Percentiles rank a stretch among this genome's conserved stretches.
Conservation (phyloP, 2,888 invertebrate species). For the Cheilosia pagana region DNA sequence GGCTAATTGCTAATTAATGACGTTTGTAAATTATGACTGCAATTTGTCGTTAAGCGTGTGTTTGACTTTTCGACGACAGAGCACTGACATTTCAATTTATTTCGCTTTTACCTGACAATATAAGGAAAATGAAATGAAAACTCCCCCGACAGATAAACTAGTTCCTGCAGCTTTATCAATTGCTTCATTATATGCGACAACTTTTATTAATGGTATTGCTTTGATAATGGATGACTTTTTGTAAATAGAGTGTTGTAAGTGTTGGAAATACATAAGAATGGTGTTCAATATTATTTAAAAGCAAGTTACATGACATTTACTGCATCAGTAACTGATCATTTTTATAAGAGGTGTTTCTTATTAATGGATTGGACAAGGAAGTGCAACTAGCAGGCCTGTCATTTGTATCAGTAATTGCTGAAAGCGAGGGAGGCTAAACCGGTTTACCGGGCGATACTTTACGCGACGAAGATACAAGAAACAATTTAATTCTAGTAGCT, state of each 20-base stretch:
- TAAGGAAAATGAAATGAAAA: not conserved
- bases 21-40: not conserved
- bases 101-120: not conserved
- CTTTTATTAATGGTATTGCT: not conserved
- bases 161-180: not conserved
- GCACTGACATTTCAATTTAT: not conserved
- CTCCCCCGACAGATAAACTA: not conserved
- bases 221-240: not conserved
- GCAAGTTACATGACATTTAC: too few species aligned
- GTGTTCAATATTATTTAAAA: too few species aligned
- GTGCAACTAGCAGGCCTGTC: too few species aligned
- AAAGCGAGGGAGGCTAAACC: too few species aligned
- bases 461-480: too few species aligned
- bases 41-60: not conserved
- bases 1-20: constrained; percentile 38
- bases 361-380: too few species aligned
- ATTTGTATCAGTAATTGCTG: too few species aligned
- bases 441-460: too few species aligned
- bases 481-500: too few species aligned
- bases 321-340: too few species aligned
- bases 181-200: not conserved
- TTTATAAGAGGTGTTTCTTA: too few species aligned
- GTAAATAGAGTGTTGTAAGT: not conserved
- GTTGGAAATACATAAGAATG: not conserved
- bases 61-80: not conserved